Percentiles rank a stretch among this genome's conserved stretches.
These are phyloP conservation scores for Agelastica alni DNA, from an alignment of 2,888 invertebrate species.

Conservation along the genomic window DNA sequence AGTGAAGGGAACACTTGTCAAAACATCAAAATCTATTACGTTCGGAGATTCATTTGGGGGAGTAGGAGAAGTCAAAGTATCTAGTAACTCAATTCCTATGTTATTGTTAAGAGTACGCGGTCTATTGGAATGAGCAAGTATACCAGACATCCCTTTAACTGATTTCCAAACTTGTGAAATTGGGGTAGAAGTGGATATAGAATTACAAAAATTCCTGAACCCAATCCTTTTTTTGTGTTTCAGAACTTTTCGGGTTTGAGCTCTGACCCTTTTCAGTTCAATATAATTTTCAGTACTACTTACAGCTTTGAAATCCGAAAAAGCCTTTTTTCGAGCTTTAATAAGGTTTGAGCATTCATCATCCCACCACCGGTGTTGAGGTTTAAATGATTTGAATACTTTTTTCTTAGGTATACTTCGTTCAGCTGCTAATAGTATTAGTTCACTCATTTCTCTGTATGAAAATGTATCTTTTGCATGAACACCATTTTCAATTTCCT, in stretches of 20 bases:
- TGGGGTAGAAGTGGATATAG: background rate
- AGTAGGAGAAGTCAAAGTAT: no score
- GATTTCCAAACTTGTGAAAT: background rate
- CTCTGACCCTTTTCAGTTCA: background rate
- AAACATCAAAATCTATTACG: no score
- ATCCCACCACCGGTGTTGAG: slow-evolving; percentile 1
- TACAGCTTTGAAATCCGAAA: background rate
- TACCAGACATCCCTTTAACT: background rate
- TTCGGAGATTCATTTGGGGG: background rate
- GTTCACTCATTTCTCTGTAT: background rate
- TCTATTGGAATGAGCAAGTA: no score
- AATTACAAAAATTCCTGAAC: background rate
- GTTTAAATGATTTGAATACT: background rate
- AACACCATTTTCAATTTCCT: background rate
- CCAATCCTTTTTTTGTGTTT: background rate
- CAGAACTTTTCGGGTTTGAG: background rate
- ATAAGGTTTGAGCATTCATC: background rate
- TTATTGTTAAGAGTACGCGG: no score
- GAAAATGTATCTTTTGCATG: background rate
- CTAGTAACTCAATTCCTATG: no score
- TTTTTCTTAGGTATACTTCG: background rate
- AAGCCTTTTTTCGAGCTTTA: background rate
- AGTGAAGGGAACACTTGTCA: no score
- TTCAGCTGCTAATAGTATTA: background rate
- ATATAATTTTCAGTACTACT: background rate